Conservation (phyloP, 2,797 vertebrate species). For the Chromis chromis region DNA sequence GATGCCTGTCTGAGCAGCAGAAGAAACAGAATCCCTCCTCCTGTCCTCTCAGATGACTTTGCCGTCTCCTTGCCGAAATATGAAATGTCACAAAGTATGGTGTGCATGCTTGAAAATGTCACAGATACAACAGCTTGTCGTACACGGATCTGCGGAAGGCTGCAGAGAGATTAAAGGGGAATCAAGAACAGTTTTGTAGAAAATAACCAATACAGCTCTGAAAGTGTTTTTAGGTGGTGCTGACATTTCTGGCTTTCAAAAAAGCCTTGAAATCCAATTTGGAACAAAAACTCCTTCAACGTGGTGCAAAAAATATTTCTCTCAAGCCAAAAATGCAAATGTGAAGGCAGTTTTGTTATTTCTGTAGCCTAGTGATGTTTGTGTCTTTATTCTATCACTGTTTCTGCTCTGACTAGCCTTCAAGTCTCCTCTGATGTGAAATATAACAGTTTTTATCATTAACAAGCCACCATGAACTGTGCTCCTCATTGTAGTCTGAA, state of each 20-base stretch:
- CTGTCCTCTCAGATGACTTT: constrained; percentile 57
- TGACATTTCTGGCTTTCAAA: constrained; percentile 39
- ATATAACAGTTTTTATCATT: background rate
- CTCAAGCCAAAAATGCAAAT: constrained; percentile 42
- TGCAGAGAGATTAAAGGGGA: constrained; percentile 38
- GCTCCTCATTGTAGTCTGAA: background rate
- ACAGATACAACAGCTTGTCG: constrained; percentile 14
- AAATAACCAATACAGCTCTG: constrained; percentile 7
- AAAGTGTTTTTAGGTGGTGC: constrained; percentile 1
- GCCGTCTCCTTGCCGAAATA: constrained; percentile 38
- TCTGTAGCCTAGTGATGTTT: background rate
- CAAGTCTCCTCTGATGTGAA: constrained; percentile 1
- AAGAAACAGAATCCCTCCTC: constrained; percentile 27
- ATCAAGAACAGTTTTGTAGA: constrained; percentile 10
- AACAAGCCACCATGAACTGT: background rate
- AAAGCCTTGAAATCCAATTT: constrained; percentile 3
- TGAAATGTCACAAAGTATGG: constrained; percentile 52
- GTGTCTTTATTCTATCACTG: background rate
- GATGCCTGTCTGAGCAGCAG: constrained; percentile 43
- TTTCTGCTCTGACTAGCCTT: constrained; percentile 21
- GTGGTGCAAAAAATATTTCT: constrained; percentile 9
- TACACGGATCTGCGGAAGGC: constrained; percentile 23
- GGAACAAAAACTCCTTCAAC: background rate
- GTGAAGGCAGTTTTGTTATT: constrained; percentile 20
- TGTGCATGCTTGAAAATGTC: constrained; percentile 54